Conservation (phyloP, 2,797 vertebrate species). For the Cryptoblepharus egeriae region DNA sequence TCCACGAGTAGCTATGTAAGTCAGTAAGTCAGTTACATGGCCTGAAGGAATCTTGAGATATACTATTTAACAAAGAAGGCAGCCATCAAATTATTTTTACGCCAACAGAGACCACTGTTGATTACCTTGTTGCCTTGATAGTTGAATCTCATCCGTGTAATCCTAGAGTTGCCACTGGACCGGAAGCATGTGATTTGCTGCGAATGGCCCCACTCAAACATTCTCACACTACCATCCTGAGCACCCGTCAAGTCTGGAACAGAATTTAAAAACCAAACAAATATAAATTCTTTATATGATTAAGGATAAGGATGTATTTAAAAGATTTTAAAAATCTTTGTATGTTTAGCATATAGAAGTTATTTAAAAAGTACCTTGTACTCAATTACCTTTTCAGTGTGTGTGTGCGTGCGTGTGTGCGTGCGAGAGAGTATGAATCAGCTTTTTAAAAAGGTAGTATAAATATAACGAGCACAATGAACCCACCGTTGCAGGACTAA, state of each 20-base stretch:
- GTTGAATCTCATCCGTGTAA: slow-evolving; percentile 96
- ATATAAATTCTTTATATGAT: not conserved
- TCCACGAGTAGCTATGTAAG: too few species aligned
- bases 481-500: too few species aligned
- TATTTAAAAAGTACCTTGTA: not conserved
- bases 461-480: too few species aligned
- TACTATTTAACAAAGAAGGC: not conserved
- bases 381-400: not conserved
- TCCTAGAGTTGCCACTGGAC: slow-evolving; percentile 91
- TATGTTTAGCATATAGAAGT: not conserved
- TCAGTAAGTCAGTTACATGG: too few species aligned
- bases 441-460: not conserved
- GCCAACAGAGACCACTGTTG: not conserved
- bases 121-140: slow-evolving; percentile 97
- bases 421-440: too few species aligned
- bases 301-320: not conserved
- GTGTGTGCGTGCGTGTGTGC: too few species aligned
- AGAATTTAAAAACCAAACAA: slow-evolving; percentile 26
- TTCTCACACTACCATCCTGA: slow-evolving; percentile 96
- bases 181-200: slow-evolving; percentile 97
- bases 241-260: slow-evolving; percentile 93
- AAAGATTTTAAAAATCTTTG: too few species aligned
- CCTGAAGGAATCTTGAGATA: not conserved
- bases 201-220: slow-evolving; percentile 99
- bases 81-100: not conserved